Evolutionary conservation across 2,113 vertebrate species (phyloP), one percentile per base, ranked within the genome.

Genomic region (Zootoca vivipara): DNA sequence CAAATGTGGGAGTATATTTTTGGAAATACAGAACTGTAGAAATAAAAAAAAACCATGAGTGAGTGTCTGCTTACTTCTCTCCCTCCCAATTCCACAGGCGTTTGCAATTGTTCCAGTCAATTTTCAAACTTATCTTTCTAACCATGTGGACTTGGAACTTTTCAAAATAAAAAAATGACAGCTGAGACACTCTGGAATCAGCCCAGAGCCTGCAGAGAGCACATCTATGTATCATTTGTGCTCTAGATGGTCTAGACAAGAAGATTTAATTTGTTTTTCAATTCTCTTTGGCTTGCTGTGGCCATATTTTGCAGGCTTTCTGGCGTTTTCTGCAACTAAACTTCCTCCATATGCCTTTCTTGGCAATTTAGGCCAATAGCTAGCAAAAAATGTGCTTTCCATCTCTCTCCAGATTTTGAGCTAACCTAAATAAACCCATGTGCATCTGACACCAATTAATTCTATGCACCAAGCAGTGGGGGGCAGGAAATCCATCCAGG

Each of bases 261-360:
- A 87, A 72, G 52, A 81, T 81, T 35, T 87, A 72, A 81, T 87
- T 70, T 87, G 33, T 72, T 81, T 81, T 87, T 69, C 78, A 73
- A 81, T 87, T 78, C 38, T 65, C 74, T 67, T 58, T 87, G 67
- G 52, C 67, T 87, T 62, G 16, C 33, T 28, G 62, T 26, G 78
- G 15, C 15, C 33, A 87, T 20, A 24, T 73, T 87, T 87, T 62
- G 33, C 20, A 81, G 46, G 26, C 24, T 73, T 30, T 80, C 64
- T 73, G 69, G 73, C 67, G 30, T 88, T 42, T 87, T 83, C 62
- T 56, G n/a, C 30, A 88, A 56, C 87, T 83, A 52, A 83, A 78
- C 72, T 83, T 52, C n/a, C 40, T 83, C 80, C 62, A 38, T 88
- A 69, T 88, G 80, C n/a, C 62, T 77, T 88, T 87, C 62, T 83